These are phyloP conservation scores for Rhorus exstirpatorius DNA, from an alignment of 2,888 invertebrate genomes.

Conservation along the genomic window DNA sequence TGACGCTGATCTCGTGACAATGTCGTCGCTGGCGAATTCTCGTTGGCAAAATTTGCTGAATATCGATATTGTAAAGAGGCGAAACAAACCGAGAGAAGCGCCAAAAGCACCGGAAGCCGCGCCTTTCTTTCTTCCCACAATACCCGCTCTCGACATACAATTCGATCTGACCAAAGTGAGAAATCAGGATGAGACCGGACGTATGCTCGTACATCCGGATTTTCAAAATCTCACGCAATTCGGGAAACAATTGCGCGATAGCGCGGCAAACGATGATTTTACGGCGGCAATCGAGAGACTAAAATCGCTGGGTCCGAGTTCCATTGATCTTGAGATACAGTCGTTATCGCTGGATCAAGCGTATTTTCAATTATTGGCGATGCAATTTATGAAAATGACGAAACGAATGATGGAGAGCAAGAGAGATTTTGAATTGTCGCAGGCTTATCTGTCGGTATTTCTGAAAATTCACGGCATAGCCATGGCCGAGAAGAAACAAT, in stretches of 20 bases:
- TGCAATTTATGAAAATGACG: slow-evolving; percentile 92
- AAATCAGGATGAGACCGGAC: slow-evolving; percentile 83
- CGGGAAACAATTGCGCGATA: slow-evolving; percentile 88
- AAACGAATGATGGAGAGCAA: slow-evolving; percentile 91
- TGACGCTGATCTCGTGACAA: slow-evolving; percentile 91
- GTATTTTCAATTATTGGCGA: slow-evolving; percentile 91
- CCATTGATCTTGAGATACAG: slow-evolving; percentile 95
- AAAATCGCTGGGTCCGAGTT: slow-evolving; percentile 92
- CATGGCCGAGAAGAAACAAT: slow-evolving; percentile 87
- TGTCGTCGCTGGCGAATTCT: slow-evolving; percentile 94
- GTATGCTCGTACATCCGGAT: slow-evolving; percentile 88
- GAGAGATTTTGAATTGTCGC: slow-evolving; percentile 95
- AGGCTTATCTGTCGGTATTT: slow-evolving; percentile 95
- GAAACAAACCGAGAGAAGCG: slow-evolving; percentile 96
- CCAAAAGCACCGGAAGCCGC: slow-evolving; percentile 94
- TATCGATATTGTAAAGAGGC: slow-evolving; percentile 93
- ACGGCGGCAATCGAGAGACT: slow-evolving; percentile 88
- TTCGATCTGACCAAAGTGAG: slow-evolving; percentile 90
- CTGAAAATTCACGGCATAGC: slow-evolving; percentile 92
- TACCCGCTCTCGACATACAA: slow-evolving; percentile 93
- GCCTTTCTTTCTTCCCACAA: slow-evolving; percentile 98
- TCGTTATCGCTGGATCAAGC: slow-evolving; percentile 92
- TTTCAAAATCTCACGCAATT: slow-evolving; percentile 91
- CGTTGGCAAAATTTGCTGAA: slow-evolving; percentile 97
- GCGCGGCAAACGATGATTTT: slow-evolving; percentile 87